Conservation (phyloP, 2,888 invertebrate genomes). For the Patella caerulea region DNA sequence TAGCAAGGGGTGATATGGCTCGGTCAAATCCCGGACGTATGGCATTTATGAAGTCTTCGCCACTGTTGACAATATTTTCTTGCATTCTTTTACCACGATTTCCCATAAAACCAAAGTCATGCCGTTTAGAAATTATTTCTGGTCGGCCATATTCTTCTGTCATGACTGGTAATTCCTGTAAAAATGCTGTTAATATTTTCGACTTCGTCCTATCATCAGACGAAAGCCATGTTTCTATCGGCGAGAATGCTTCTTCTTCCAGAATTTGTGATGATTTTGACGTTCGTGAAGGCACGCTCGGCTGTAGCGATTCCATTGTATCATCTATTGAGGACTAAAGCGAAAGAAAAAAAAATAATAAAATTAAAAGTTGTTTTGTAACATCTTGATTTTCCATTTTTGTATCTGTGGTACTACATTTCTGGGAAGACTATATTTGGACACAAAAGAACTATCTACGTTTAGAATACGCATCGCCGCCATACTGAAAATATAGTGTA, state of each 20-base stretch:
- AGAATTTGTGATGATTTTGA: background rate
- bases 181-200: background rate
- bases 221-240: background rate
- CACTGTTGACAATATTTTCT: background rate
- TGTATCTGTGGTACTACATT: no score
- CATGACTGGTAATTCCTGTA: background rate
- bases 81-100: background rate
- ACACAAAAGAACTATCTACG: no score
- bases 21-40: background rate
- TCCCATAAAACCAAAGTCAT: conserved; percentile 3
- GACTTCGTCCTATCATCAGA: background rate
- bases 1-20: background rate
- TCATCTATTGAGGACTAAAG: background rate
- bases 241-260: background rate
- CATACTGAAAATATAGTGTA: no score
- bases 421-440: no score
- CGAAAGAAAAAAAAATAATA: no score
- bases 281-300: conserved; percentile 1
- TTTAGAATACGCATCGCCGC: no score
- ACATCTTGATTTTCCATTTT: no score
- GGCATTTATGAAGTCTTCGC: background rate
- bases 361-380: no score
- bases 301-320: background rate
- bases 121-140: background rate
- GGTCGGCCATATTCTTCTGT: background rate